These are phyloP conservation scores for Pluvialis apricaria DNA, from an alignment of 2,113 vertebrate species.

Conservation along the genomic window DNA sequence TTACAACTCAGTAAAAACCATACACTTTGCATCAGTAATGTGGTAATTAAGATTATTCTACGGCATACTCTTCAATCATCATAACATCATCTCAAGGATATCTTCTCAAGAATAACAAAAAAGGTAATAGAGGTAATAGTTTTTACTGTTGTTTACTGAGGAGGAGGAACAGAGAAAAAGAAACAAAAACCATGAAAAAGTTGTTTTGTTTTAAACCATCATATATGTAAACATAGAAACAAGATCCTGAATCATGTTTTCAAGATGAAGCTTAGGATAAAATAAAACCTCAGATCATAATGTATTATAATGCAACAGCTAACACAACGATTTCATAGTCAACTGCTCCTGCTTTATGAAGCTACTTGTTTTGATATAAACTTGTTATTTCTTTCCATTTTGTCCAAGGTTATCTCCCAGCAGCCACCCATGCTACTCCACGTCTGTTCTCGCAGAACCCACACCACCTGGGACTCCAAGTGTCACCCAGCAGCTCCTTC, in stretches of 20 bases:
- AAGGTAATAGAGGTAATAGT: too few species aligned
- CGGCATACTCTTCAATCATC: neutral
- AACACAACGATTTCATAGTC: neutral
- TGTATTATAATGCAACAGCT: neutral
- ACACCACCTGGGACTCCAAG: neutral
- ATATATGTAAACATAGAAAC: neutral
- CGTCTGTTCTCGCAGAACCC: neutral
- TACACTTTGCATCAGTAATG: neutral
- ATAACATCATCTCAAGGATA: neutral
- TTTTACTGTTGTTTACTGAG: neutral
- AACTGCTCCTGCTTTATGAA: neutral
- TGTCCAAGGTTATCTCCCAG: constrained; percentile 12
- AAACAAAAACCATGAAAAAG: neutral
- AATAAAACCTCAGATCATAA: neutral
- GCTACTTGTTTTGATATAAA: constrained; percentile 23
- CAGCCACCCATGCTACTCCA: neutral
- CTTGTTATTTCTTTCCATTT: neutral
- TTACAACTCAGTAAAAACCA: neutral
- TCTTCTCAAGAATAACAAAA: neutral
- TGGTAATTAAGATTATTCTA: neutral
- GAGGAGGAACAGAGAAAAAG: neutral
- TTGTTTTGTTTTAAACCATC: neutral
- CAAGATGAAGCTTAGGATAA: neutral
- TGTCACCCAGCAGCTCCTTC: neutral
- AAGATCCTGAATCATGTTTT: neutral